Evolutionary conservation across 1,140 invertebrate species (phyloP).

Genomic region (Brachionus asplanchnoidis): DNA sequence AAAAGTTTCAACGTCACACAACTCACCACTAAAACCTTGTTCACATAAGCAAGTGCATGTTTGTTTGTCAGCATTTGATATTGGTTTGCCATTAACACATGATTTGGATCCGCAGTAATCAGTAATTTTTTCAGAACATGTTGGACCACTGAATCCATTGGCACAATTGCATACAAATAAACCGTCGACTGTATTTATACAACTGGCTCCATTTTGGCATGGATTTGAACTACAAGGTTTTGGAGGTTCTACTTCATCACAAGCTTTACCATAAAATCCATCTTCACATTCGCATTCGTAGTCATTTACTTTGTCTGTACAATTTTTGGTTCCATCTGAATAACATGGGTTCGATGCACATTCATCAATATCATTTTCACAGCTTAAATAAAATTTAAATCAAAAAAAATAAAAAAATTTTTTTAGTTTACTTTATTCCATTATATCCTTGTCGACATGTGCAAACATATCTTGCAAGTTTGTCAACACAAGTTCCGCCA

Average conservation of each 20-base stretch:
- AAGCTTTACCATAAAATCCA: conserved; percentile 49
- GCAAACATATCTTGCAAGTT: not conserved
- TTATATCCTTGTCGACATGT: not conserved
- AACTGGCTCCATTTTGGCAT: conserved; percentile 33
- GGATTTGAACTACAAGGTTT: conserved; percentile 11
- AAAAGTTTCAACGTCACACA: not conserved
- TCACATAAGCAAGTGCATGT: not conserved
- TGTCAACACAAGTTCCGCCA: not conserved
- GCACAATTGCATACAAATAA: conserved; percentile 38
- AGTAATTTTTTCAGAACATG: not conserved
- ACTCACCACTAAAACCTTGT: not conserved
- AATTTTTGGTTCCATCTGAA: not conserved
- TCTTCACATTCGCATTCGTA: conserved; percentile 78
- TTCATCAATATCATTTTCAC: conserved; percentile 37
- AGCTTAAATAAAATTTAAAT: not conserved
- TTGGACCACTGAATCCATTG: not conserved
- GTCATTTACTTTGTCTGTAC: conserved; percentile 73
- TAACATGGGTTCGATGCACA: conserved; percentile 29
- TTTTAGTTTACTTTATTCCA: not conserved
- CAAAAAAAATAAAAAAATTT: not conserved
- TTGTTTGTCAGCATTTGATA: not conserved
- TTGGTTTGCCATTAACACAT: not conserved
- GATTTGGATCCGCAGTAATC: not conserved
- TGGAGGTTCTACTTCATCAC: not conserved
- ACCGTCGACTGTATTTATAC: not conserved